Evolutionary conservation across 1,140 invertebrate species (phyloP).

Genomic region (Solenopsis invicta): DNA sequence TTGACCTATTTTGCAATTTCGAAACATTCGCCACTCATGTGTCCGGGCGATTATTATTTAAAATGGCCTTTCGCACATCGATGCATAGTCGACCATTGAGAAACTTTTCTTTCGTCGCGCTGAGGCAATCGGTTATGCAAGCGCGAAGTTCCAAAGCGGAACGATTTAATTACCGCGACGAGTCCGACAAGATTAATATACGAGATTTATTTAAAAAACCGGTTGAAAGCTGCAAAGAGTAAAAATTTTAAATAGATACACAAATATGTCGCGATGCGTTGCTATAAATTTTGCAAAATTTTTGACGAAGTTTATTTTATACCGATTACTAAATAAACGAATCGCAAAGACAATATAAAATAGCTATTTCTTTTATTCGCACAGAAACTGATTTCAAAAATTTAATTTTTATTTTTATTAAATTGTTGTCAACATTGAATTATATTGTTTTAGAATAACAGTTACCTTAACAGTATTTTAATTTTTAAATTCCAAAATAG

Average conservation of each 20-base stretch:
- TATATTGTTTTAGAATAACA: not conserved
- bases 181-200: conserved; percentile 49
- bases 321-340: not conserved
- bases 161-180: conserved; percentile 63
- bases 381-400: not conserved
- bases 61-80: conserved; percentile 51
- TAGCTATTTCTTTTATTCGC: not conserved
- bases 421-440: not conserved
- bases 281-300: not conserved
- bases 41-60: conserved; percentile 55
- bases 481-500: not conserved
- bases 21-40: conserved; percentile 52
- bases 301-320: not conserved
- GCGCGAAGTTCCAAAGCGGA: conserved; percentile 52
- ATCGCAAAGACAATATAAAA: not conserved
- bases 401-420: not conserved
- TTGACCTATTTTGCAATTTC: conserved; percentile 73
- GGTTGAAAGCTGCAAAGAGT: conserved; percentile 8
- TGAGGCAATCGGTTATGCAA: conserved; percentile 61
- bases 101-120: conserved; percentile 56
- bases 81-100: conserved; percentile 51
- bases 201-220: conserved; percentile 45
- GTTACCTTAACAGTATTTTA: not conserved
- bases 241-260: not conserved
- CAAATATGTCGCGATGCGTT: not conserved